Base-by-base conservation (phyloP, 2,888 invertebrate genomes). In the Temnothorax unifasciatus region DNA sequence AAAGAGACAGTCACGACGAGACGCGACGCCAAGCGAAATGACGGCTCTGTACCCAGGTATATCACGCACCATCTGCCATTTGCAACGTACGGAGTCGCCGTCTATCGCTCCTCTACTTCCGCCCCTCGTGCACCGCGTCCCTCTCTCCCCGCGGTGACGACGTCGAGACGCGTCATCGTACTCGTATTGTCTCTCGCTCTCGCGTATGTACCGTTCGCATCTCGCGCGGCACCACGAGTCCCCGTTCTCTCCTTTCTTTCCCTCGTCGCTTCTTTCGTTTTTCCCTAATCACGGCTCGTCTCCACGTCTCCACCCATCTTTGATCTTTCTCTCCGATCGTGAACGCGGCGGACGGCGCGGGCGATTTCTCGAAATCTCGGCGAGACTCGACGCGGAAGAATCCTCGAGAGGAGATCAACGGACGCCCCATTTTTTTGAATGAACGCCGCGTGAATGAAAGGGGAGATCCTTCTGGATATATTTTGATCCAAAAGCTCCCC, bases 51-150 rank as follows among this genome's bases (percentile, higher is more conserved):
- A 68, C 2, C 66, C 4, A 29, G 29, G 44, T 44, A 68, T 47
- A 69, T 88, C 88, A 90, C 57, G 34, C 69, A 69, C 69, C 86
- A 88, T 86, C 92, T 92, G 91, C 92, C 92, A 92, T 92, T 92
- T 92, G 92, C 92, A 92, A 92, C 90, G 91, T 90, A 87, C 88
- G 88, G 89, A 76, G 76, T 76, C 76, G 76, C 76, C 76, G 76
- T 66, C 76, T 76, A 66, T 52, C 76, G 66, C 88, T 88, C 25
- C 88, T 86, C 89, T 89, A 91, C 91, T 92, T 89, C 88, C 90
- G 91, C 89, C 90, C 91, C 90, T 89, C 91, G 44, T 86, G 34
- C 34, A 34, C 87, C 86, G 85, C 86, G 77, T 84, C 85, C 77
- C 25, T 38, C n/a, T 52, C 15, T 15, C 47, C 9, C 8, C 8